A percentile compares a stretch with the other conserved stretches of the same genome.
Conservation (phyloP, 2,888 invertebrate genomes). For the Scaptomyza parva region DNA sequence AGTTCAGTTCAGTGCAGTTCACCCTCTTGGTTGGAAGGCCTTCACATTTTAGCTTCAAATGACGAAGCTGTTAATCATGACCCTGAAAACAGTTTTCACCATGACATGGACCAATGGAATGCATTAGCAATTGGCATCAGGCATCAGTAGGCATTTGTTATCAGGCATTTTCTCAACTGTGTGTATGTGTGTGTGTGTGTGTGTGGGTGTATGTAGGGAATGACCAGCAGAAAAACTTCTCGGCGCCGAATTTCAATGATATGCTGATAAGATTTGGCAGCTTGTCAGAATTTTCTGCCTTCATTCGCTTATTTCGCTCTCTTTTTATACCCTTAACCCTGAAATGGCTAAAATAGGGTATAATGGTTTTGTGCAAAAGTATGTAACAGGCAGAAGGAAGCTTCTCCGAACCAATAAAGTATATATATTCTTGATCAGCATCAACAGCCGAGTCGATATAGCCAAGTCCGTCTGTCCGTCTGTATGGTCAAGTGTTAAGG, state of each 20-base stretch:
- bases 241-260: constrained; percentile 60
- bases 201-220: constrained; percentile 24
- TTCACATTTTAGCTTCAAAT: constrained; percentile 20
- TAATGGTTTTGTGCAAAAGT: no score
- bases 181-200: not conserved
- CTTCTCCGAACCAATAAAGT: no score
- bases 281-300: constrained; percentile 28
- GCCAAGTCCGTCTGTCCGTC: no score
- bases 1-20: constrained; percentile 1
- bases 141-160: constrained; percentile 19
- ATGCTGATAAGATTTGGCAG: constrained; percentile 52
- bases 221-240: constrained; percentile 69
- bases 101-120: constrained; percentile 62
- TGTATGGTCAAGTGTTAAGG: no score
- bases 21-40: not conserved
- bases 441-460: no score
- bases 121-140: constrained; percentile 54
- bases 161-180: constrained; percentile 5
- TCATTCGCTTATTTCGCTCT: not conserved
- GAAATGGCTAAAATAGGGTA: not conserved
- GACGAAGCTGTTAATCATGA: constrained; percentile 72
- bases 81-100: constrained; percentile 45
- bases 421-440: no score
- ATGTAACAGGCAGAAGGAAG: no score
- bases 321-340: constrained; percentile 29